Conservation (phyloP, 2,888 invertebrate genomes). For the Entomobrya proxima region DNA sequence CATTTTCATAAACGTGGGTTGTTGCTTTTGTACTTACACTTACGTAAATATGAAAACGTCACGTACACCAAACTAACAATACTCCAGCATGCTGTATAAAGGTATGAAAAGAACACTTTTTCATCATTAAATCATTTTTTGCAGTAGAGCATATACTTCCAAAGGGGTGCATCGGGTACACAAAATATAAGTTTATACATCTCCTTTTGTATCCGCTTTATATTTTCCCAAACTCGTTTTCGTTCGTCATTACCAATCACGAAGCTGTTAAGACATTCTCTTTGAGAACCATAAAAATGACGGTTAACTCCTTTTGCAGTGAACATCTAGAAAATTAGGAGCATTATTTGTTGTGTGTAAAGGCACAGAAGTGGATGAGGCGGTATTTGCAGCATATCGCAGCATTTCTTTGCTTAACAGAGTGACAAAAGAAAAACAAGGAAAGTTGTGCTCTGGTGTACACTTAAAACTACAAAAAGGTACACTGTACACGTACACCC, state of each 20-base stretch:
- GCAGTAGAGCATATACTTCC: neutral
- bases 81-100: too few species aligned
- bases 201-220: neutral
- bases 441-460: constrained; percentile 13
- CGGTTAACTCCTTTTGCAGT: neutral
- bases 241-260: constrained; percentile 22
- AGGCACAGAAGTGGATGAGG: neutral
- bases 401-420: neutral
- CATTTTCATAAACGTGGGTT: too few species aligned
- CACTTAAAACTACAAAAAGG: constrained; percentile 18
- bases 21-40: too few species aligned
- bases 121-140: too few species aligned
- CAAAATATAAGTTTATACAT: too few species aligned
- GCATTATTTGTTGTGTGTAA: neutral
- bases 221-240: neutral
- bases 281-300: constrained; percentile 17
- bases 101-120: too few species aligned
- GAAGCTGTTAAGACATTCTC: constrained; percentile 4
- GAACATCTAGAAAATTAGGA: neutral
- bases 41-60: too few species aligned
- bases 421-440: neutral
- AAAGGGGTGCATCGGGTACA: too few species aligned
- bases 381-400: neutral
- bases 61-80: too few species aligned
- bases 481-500: constrained; percentile 11